A percentile compares a stretch with the other conserved stretches of the same genome.
These are phyloP conservation scores for Palaemon carinicauda DNA, from an alignment of 1,140 invertebrate species.

Conservation along the genomic window DNA sequence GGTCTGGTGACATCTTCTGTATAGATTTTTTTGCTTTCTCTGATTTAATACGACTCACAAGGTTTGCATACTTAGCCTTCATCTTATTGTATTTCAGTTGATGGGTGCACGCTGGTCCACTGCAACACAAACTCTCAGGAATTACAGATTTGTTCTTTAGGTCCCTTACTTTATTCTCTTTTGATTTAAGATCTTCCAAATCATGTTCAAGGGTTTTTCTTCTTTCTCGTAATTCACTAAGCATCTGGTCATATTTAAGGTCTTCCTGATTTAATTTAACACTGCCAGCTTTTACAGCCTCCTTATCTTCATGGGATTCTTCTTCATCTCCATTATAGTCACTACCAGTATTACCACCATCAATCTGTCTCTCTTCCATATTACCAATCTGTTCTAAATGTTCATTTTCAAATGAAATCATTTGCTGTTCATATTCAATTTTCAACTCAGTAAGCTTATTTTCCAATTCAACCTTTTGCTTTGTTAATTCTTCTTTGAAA, in stretches of 20 bases:
- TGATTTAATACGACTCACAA: conserved; percentile 34
- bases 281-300: not conserved
- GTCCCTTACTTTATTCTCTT: conserved; percentile 35
- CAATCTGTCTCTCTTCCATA: not conserved
- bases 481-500: conserved; percentile 35
- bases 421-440: conserved; percentile 47
- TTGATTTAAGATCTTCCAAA: conserved; percentile 24
- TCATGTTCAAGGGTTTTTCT: conserved; percentile 30
- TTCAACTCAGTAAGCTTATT: conserved; percentile 40
- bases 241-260: conserved; percentile 22
- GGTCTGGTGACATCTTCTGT: not conserved
- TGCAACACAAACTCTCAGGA: not conserved
- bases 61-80: conserved; percentile 24
- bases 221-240: conserved; percentile 27
- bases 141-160: not conserved
- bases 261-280: not conserved
- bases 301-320: not conserved
- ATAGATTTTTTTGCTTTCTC: conserved; percentile 34
- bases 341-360: not conserved
- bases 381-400: not conserved
- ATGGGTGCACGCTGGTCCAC: conserved; percentile 3
- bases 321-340: not conserved
- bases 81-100: conserved; percentile 36
- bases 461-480: conserved; percentile 33
- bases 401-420: conserved; percentile 23